A percentile compares a stretch with the other conserved stretches of the same genome.
phyloP scores from a whole-genome alignment of 2,113 vertebrate species.

The Morone chrysops region DNA sequence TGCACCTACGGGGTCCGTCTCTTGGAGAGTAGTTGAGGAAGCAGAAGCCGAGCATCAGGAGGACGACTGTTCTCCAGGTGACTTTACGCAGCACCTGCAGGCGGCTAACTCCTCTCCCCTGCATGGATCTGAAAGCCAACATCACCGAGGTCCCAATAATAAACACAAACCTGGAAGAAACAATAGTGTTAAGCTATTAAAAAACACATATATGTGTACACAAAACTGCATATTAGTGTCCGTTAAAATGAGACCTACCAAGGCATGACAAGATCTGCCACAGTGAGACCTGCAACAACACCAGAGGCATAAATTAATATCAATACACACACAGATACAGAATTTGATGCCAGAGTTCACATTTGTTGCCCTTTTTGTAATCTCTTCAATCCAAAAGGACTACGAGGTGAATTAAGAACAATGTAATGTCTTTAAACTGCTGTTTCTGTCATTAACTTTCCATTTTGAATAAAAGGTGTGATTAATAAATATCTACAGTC shows the following conservation, averaged over 20 bases:
- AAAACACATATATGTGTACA: not conserved
- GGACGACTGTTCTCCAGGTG: conserved; percentile 76
- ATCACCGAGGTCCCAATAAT: conserved; percentile 83
- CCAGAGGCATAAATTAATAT: conserved; percentile 30
- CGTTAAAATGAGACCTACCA: conserved; percentile 77
- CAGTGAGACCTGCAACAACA: conserved; percentile 84
- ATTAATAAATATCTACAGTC: conserved; percentile 71
- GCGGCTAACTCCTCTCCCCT: conserved; percentile 72
- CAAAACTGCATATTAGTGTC: not conserved
- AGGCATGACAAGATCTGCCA: conserved; percentile 88
- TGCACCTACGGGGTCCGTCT: conserved; percentile 77
- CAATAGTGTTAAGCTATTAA: not conserved
- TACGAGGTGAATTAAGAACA: conserved; percentile 48
- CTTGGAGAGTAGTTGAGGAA: conserved; percentile 85
- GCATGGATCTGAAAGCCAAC: conserved; percentile 81
- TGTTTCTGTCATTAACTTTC: conserved; percentile 71
- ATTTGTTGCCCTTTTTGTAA: conserved; percentile 14
- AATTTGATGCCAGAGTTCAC: conserved; percentile 7
- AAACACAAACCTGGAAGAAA: conserved; percentile 82
- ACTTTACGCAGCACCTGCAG: conserved; percentile 79
- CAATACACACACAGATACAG: conserved; percentile 10
- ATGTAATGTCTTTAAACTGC: conserved; percentile 53
- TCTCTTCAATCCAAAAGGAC: conserved; percentile 25
- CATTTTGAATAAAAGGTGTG: conserved; percentile 65
- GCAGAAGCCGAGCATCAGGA: conserved; percentile 79